Base-by-base conservation (phyloP, 2,797 vertebrate species). In the Myotis myotis region DNA sequence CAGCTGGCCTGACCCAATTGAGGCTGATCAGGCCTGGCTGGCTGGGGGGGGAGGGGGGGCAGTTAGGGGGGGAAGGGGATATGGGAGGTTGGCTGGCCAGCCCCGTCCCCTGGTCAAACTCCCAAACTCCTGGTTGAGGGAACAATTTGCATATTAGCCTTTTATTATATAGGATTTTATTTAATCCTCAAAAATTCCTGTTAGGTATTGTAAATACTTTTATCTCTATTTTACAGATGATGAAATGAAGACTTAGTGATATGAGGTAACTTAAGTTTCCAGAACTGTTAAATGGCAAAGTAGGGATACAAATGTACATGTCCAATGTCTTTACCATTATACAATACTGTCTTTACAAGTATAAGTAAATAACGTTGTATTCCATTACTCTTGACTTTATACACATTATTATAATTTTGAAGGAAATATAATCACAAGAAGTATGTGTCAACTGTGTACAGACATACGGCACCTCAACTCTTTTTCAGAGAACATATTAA, bases 401-500 rank as follows among this genome's bases (percentile, higher is more conserved):
- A 55, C n/a, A 75, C 12, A 85, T 62, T 30, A 64, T n/a, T 47
- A 41, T 2, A 38, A 33, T 3, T 60, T 51, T 47, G 51, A 80
- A 81, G 41, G 51, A 74, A 75, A 62, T 8, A 92, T 8, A 47
- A 55, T 75, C 36, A 38, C 6, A 64, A 23, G 36, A 88, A 30
- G 1, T 62, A 13, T 28, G 17, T 49, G 20, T 44, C 70, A 25
- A 57, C 49, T 51, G 5, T 30, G 5, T 57, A 23, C 2, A 82
- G 3, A 53, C 12, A 85, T 3, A 92, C 3, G 33, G 5, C 19
- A 83, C 7, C 93, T 72, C 19, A 53, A 9, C 68, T 95, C 33
- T 55, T 87, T 74, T 81, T 89, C 57, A 90, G 12, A 53, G 76
- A 94, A 87, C 33, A 70, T 36, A 64, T 25, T 75, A 44, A 55